Evolutionary conservation across 2,113 vertebrate genomes (phyloP).

Genomic region (Chauna torquata): DNA sequence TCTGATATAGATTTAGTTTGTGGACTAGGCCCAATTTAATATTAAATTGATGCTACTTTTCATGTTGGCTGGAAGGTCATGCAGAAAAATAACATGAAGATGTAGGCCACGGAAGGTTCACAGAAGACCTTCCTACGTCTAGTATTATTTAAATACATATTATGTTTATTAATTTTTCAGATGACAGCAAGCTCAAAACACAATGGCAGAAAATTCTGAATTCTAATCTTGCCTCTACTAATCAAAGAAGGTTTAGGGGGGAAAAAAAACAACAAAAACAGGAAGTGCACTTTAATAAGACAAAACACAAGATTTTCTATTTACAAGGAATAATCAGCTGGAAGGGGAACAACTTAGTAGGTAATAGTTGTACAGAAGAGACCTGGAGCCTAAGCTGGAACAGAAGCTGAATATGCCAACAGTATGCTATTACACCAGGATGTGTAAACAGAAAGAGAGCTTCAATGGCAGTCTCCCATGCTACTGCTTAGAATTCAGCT

Average conservation of each 20-base stretch:
- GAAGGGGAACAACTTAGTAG: background rate
- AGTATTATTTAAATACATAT: background rate
- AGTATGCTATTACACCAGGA: background rate
- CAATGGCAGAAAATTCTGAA: background rate
- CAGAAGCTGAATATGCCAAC: background rate
- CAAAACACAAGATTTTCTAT: background rate
- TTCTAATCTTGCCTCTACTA: background rate
- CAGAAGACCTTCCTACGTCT: background rate
- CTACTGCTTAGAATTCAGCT: background rate
- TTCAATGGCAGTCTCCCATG: background rate
- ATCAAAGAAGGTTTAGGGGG: background rate
- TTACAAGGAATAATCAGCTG: background rate
- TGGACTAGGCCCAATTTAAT: background rate
- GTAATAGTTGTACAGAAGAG: background rate
- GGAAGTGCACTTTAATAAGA: background rate
- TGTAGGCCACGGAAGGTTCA: rapidly evolving
- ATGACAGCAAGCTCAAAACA: background rate
- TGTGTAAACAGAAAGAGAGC: background rate
- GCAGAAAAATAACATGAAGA: background rate
- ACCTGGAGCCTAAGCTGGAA: background rate
- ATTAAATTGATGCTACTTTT: background rate
- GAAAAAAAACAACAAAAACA: background rate
- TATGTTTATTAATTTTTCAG: background rate
- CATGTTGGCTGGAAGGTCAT: background rate
- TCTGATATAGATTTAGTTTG: background rate